Conservation (phyloP, 2,113 vertebrate genomes). For the Cinclus cinclus region DNA sequence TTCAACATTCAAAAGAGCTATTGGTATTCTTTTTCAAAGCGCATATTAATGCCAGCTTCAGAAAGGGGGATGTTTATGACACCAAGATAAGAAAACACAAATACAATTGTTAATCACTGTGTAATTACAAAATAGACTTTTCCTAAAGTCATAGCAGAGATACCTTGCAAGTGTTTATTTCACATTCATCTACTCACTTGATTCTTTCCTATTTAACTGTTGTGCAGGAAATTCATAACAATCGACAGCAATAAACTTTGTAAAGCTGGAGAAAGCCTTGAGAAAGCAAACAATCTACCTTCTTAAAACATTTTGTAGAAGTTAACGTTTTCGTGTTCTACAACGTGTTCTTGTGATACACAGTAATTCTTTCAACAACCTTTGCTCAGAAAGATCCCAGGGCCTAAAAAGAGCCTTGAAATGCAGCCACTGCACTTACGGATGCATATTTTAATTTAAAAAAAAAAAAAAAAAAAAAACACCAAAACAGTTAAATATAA, state of each 20-base stretch:
- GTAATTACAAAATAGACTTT: slow-evolving; percentile 50
- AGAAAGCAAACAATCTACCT: neutral
- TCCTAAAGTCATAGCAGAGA: slow-evolving; percentile 19
- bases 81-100: slow-evolving; percentile 61
- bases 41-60: slow-evolving; percentile 58
- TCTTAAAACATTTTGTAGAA: neutral
- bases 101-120: slow-evolving; percentile 48
- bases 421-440: neutral
- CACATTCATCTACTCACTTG: neutral
- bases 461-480: no score
- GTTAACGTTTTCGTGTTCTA: neutral
- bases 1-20: slow-evolving; percentile 54
- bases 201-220: neutral
- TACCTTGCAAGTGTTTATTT: neutral
- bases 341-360: neutral
- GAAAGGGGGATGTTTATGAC: slow-evolving; percentile 53
- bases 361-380: neutral
- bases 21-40: slow-evolving; percentile 44
- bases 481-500: neutral
- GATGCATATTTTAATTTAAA: neutral
- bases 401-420: neutral
- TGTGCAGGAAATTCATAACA: neutral
- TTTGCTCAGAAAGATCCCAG: neutral
- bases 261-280: neutral
- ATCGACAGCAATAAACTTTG: neutral